A percentile compares a stretch with the other conserved stretches of the same genome.
phyloP scores from a whole-genome alignment of 2,113 vertebrate species.

The Trogon surrucura region DNA sequence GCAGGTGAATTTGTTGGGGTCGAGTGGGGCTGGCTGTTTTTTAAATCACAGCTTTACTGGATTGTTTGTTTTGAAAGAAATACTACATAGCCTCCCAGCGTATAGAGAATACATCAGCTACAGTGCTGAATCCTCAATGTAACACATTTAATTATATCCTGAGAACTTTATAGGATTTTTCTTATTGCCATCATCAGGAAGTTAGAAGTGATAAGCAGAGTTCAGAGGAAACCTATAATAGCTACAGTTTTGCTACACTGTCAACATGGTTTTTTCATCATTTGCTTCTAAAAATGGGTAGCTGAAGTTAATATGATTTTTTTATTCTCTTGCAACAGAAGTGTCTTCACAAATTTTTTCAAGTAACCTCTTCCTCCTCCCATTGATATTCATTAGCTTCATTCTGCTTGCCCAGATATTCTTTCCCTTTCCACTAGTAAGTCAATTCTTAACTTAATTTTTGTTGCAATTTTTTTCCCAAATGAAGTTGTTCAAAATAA shows the following conservation, averaged over 20 bases:
- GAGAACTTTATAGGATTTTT: background rate
- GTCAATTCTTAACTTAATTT: conserved; percentile 8
- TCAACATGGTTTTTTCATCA: background rate
- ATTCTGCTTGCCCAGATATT: background rate
- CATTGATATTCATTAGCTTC: background rate
- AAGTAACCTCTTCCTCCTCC: background rate
- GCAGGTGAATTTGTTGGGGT: background rate
- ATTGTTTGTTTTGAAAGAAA: background rate
- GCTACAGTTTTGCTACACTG: background rate
- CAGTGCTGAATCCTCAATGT: background rate
- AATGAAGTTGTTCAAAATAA: conserved; percentile 1
- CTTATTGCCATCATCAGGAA: background rate
- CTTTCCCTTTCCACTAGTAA: background rate
- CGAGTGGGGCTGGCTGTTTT: background rate
- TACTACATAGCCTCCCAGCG: background rate
- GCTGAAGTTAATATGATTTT: background rate
- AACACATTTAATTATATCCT: background rate
- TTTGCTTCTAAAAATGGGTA: background rate
- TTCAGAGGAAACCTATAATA: background rate
- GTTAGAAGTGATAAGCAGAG: background rate
- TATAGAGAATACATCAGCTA: background rate
- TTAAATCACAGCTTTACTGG: background rate
- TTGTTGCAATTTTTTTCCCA: background rate
- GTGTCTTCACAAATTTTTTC: background rate
- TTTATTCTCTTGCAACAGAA: background rate